Evolutionary conservation across 2,113 vertebrate genomes (phyloP).

Genomic region (Bettongia penicillata): DNA sequence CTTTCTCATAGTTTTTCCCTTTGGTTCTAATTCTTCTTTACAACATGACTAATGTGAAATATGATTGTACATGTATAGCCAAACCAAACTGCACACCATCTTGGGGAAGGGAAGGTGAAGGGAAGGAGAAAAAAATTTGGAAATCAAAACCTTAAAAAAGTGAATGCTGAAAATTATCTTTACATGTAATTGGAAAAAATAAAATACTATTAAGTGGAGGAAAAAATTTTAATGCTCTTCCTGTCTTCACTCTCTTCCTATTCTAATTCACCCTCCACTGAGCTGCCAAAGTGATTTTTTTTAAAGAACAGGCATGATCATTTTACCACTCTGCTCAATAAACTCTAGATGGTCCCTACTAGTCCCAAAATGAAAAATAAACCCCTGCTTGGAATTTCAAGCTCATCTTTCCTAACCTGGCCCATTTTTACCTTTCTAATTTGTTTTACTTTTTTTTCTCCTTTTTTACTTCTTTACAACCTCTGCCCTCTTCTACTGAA

Average conservation of each 20-base stretch:
- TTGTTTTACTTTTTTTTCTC: neutral
- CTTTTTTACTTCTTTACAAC: neutral
- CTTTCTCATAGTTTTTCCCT: too few relatives aligned
- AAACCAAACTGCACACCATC: too few relatives aligned
- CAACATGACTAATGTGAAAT: too few relatives aligned
- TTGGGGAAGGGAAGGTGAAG: too few relatives aligned
- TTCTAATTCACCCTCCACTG: neutral
- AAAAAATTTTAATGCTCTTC: neutral
- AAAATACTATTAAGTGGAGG: too few relatives aligned
- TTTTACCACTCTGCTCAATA: neutral
- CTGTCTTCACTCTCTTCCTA: neutral
- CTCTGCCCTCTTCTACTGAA: neutral
- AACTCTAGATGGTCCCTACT: neutral
- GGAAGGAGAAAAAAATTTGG: too few relatives aligned
- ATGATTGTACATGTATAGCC: too few relatives aligned
- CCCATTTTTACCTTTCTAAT: neutral
- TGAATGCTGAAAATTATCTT: too few relatives aligned
- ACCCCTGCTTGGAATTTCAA: neutral
- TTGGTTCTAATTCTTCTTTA: too few relatives aligned
- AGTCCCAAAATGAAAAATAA: neutral
- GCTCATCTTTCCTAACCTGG: neutral
- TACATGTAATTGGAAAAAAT: too few relatives aligned
- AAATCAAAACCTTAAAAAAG: too few relatives aligned
- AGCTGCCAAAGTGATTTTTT: neutral
- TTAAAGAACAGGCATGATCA: neutral